These are phyloP conservation scores for Sceloporus undulatus DNA, from an alignment of 2,113 vertebrate species.

Conservation along the genomic window DNA sequence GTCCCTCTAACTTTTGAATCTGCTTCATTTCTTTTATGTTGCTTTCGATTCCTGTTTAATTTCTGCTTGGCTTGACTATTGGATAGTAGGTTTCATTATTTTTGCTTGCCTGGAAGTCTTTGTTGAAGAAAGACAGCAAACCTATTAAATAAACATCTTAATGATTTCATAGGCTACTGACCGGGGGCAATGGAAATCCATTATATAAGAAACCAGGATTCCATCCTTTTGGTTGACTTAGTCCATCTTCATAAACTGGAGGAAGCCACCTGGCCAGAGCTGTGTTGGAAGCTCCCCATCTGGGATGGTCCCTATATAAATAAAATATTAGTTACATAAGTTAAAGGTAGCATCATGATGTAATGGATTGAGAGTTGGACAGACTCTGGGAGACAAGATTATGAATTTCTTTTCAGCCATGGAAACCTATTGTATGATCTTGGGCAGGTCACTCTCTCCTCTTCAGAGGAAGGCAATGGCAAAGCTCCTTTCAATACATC, in stretches of 20 bases:
- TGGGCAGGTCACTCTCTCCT: too few relatives aligned
- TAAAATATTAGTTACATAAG: not conserved
- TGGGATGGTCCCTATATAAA: conserved; percentile 84
- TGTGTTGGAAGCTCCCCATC: conserved; percentile 91
- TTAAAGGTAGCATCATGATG: not conserved
- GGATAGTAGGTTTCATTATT: not conserved
- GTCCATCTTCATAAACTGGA: conserved; percentile 89
- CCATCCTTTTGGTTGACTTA: conserved; percentile 93
- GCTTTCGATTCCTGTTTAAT: not conserved
- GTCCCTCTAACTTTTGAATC: not conserved
- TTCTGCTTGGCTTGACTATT: not conserved
- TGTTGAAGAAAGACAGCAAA: not conserved
- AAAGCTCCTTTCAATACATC: too few relatives aligned
- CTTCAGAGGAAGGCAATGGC: too few relatives aligned
- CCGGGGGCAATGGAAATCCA: conserved; percentile 87
- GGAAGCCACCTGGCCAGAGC: conserved; percentile 93
- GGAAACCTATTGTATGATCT: too few relatives aligned
- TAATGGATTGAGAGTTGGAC: too few relatives aligned
- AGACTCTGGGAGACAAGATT: too few relatives aligned
- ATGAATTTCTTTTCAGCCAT: too few relatives aligned
- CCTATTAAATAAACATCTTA: not conserved
- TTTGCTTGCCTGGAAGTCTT: not conserved
- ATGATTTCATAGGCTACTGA: conserved; percentile 67
- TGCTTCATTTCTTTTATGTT: not conserved
- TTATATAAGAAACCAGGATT: conserved; percentile 80